Base-by-base conservation (phyloP, 2,113 vertebrate species). In the Telmatochromis brichardi region DNA sequence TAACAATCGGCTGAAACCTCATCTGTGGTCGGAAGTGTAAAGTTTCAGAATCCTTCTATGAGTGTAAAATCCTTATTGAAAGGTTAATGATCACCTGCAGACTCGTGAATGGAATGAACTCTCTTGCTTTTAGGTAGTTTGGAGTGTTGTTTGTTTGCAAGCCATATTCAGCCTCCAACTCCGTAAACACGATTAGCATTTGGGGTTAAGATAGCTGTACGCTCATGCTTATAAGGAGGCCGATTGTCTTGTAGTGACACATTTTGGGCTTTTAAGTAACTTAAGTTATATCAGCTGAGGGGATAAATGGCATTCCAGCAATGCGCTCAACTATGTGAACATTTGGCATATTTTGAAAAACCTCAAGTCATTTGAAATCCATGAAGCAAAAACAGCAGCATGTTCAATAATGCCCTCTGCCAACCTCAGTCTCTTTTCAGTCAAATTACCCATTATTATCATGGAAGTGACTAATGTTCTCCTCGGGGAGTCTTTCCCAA, bases 391-490 rank as follows among this genome's bases (percentile, higher is more conserved):
- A 90, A 81, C 71, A 60, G 71, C 87, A 55, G 58, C 81, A 31
- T 85, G 87, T 90, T 91, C 86, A 81, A 31, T 83, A 79, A 81
- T 80, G 81, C 81, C 71, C 68, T 91, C 68, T 89, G 85, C 83
- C 91, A 93, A 89, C 86, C 83, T 80, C 76, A 1, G 65, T 85
- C 83, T 80, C 79, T 91, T 91, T 87, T 76, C 82, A 81, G 87
- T 86, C 86, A 53, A 85, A 89, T 88, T 80, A 89, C 68, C 89
- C 83, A 86, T 88, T 90, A 92, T 92, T 88, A 91, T 88, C 88
- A 82, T 84, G 85, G 92, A 91, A 90, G 89, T 90, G 90, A 93
- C 94, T 95, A 92, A 92, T 92, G 89, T 86, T 83, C 55, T 87
- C 92, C 88, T 79, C 57, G 1, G 91, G 94, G 89, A 89, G 83